These are phyloP conservation scores for Schizopygopsis pylzovi DNA, from an alignment of 2,797 vertebrate species.

Conservation along the genomic window DNA sequence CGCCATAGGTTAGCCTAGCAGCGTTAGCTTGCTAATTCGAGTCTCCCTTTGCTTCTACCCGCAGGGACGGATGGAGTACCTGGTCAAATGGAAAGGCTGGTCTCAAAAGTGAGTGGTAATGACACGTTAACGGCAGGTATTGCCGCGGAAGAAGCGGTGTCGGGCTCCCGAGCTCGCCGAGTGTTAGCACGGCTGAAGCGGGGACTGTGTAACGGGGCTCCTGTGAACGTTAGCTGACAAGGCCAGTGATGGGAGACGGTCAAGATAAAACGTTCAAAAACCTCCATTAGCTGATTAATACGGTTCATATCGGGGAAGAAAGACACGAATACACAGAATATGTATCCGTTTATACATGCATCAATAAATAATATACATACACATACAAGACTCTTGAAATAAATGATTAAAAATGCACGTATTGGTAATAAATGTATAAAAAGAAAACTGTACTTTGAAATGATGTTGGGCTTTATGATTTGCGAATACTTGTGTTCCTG, in stretches of 20 bases:
- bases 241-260: conserved; percentile 23
- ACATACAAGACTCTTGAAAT: not conserved
- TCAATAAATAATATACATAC: not conserved
- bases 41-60: conserved; percentile 62
- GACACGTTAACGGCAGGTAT: not conserved
- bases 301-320: not conserved
- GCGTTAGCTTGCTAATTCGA: conserved; percentile 55
- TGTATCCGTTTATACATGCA: not conserved
- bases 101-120: conserved; percentile 95
- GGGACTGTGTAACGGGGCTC: conserved; percentile 48
- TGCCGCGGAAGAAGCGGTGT: not conserved
- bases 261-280: not conserved
- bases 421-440: not conserved
- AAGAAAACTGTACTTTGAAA: no score
- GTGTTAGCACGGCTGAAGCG: conserved; percentile 44
- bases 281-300: not conserved
- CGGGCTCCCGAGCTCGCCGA: not conserved
- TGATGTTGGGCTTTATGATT: not conserved
- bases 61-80: conserved; percentile 98
- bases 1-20: conserved; percentile 55
- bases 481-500: not conserved
- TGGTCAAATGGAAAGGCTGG: conserved; percentile 99
- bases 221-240: conserved; percentile 40
- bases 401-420: not conserved
- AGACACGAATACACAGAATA: not conserved